These are phyloP conservation scores for Myrmecophaga tridactyla DNA, from an alignment of 2,113 vertebrate genomes.

Conservation along the genomic window DNA sequence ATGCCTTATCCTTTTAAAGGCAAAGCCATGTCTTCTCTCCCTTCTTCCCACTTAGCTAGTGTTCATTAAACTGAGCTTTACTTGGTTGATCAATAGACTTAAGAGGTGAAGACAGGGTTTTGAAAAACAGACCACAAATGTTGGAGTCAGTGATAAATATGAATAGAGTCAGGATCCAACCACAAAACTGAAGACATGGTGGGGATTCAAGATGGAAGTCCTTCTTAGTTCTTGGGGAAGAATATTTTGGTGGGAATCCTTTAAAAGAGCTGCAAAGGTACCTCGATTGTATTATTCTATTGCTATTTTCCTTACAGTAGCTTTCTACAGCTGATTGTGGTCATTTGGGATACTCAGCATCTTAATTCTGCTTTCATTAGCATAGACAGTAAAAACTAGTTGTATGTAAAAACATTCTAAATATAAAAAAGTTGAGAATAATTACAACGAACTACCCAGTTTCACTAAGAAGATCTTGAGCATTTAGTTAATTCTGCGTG, in stretches of 20 bases:
- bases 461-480: neutral
- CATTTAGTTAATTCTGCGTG: neutral
- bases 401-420: neutral
- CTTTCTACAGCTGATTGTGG: neutral
- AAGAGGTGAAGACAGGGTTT: neutral
- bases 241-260: neutral
- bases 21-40: neutral
- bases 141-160: neutral
- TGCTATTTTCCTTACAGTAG: neutral
- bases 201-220: neutral
- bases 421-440: neutral
- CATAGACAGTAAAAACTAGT: neutral
- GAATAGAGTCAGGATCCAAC: neutral
- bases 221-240: neutral
- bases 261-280: neutral
- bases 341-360: neutral
- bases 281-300: neutral
- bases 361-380: neutral
- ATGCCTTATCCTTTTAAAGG: neutral
- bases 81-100: neutral
- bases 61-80: neutral
- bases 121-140: neutral
- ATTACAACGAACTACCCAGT: neutral
- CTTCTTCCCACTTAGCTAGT: neutral
- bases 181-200: neutral